Conservation (phyloP, 2,113 vertebrate genomes). For the Pangasianodon hypophthalmus region DNA sequence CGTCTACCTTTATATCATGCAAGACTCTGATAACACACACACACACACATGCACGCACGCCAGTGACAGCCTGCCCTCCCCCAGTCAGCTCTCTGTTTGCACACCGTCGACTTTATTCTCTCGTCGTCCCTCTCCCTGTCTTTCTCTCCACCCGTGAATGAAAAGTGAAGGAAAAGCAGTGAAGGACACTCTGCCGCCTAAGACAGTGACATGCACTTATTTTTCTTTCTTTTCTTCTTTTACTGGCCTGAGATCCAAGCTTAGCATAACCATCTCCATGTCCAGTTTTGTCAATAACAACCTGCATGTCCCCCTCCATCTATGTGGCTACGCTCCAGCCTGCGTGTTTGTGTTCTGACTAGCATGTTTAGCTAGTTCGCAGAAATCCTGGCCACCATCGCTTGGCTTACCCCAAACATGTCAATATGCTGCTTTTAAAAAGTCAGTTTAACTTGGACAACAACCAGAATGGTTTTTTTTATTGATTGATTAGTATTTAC, state of each 20-base stretch:
- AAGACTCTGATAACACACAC: conserved; percentile 31
- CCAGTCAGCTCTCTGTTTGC: conserved; percentile 25
- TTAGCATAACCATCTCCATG: not conserved
- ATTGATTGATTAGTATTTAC: not conserved
- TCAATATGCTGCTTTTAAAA: not conserved
- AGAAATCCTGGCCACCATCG: not conserved
- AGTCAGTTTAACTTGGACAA: not conserved
- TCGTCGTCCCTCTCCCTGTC: conserved; percentile 8
- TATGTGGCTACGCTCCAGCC: not conserved
- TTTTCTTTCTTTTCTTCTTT: not conserved
- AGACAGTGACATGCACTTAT: not conserved
- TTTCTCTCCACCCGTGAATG: not conserved
- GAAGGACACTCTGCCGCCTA: not conserved
- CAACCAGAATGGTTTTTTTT: not conserved
- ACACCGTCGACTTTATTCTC: conserved; percentile 32
- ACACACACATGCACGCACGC: not conserved
- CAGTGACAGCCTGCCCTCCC: conserved; percentile 35
- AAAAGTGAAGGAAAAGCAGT: not conserved
- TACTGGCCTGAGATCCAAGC: no score
- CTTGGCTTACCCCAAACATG: not conserved
- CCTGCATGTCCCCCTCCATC: not conserved
- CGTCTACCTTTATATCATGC: conserved; percentile 31
- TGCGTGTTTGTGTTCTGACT: not conserved
- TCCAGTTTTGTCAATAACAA: not conserved
- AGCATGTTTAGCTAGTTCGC: not conserved